Conservation (phyloP, 2,797 vertebrate genomes). For the Tiaroga cobitis region DNA sequence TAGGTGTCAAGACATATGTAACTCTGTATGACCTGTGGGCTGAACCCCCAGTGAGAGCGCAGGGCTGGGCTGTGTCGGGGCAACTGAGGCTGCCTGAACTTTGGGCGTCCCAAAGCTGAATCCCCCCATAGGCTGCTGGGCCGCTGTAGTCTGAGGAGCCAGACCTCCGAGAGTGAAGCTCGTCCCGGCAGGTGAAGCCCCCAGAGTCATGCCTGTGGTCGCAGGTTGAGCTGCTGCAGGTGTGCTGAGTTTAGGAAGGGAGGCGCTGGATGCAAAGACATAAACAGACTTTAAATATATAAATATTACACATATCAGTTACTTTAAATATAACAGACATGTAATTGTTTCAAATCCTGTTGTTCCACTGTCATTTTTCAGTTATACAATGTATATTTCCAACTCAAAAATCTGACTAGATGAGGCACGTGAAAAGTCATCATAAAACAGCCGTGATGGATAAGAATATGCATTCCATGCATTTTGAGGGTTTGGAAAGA, state of each 20-base stretch:
- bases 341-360: not conserved
- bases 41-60: slow-evolving; percentile 73
- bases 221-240: slow-evolving; percentile 67
- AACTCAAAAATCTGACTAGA: not conserved
- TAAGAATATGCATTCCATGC: not conserved
- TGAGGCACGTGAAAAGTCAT: not conserved
- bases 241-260: slow-evolving; percentile 71
- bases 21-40: slow-evolving; percentile 55
- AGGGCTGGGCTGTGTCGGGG: slow-evolving; percentile 58
- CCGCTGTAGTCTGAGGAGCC: slow-evolving; percentile 66
- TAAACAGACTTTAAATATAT: not conserved
- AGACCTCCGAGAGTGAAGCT: slow-evolving; percentile 73
- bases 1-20: not conserved
- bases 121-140: slow-evolving; percentile 66
- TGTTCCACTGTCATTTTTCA: not conserved
- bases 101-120: slow-evolving; percentile 76
- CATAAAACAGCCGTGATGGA: not conserved
- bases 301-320: not conserved
- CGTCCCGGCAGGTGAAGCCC: slow-evolving; percentile 67
- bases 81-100: slow-evolving; percentile 68
- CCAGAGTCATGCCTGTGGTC: slow-evolving; percentile 70
- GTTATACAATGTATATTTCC: not conserved
- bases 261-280: slow-evolving; percentile 57
- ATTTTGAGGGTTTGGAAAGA: not conserved
- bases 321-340: not conserved